phyloP scores from a whole-genome alignment of 2,888 invertebrate genomes.

The Polia nebulosa region DNA sequence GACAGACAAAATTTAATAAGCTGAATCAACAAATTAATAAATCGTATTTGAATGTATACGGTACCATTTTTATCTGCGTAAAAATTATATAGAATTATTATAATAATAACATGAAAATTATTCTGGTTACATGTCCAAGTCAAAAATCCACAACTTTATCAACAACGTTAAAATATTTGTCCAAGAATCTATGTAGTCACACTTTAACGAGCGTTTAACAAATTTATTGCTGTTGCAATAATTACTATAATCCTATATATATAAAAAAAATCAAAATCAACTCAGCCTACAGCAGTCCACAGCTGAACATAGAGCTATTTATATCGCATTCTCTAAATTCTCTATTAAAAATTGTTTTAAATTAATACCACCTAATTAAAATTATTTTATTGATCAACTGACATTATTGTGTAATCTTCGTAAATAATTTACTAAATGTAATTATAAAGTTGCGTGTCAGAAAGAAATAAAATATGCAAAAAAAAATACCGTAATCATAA shows the following conservation, averaged over 20 bases:
- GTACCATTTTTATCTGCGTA: not conserved
- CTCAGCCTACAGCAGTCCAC: too few relatives aligned
- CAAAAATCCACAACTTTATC: conserved; percentile 45
- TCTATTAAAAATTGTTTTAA: conserved; percentile 34
- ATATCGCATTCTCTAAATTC: conserved; percentile 47
- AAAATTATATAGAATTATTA: not conserved
- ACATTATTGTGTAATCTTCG: conserved; percentile 2
- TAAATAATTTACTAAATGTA: conserved; percentile 3
- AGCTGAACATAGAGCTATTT: too few relatives aligned
- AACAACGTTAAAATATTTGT: conserved; percentile 39
- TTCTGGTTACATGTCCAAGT: conserved; percentile 43
- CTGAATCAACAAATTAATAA: not conserved
- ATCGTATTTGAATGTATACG: not conserved
- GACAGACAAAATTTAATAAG: too few relatives aligned
- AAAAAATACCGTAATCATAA: not conserved
- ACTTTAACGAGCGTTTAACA: conserved; percentile 39
- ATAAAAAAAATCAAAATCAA: too few relatives aligned
- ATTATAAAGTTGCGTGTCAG: not conserved
- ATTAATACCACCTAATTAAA: conserved; percentile 17
- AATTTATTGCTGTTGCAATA: conserved; percentile 55
- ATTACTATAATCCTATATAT: conserved; percentile 37
- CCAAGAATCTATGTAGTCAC: conserved; percentile 46
- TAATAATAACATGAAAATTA: not conserved
- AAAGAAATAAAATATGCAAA: not conserved
- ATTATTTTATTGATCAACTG: conserved; percentile 8